Evolutionary conservation across 1,140 invertebrate genomes (phyloP).

Genomic region (Psilanteris sp.): DNA sequence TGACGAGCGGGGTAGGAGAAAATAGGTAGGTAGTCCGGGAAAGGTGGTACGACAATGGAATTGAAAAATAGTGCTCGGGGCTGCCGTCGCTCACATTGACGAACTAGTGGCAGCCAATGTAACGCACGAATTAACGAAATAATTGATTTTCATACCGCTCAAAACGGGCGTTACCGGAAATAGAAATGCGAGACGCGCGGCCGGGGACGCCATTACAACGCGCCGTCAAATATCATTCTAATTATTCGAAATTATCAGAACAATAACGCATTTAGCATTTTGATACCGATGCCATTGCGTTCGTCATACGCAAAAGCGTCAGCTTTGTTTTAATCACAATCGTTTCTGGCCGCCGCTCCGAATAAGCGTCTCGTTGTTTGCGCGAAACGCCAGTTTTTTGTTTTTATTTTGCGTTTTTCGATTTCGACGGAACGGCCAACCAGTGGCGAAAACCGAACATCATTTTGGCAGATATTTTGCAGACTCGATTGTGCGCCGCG

Average conservation of each 20-base stretch:
- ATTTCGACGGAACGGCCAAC: too few species aligned
- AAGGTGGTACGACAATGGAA: conserved; percentile 73
- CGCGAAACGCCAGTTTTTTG: too few species aligned
- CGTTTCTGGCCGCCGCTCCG: too few species aligned
- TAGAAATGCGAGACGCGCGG: conserved; percentile 4
- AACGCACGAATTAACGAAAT: conserved; percentile 79
- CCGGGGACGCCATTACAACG: conserved; percentile 35
- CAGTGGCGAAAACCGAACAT: too few species aligned
- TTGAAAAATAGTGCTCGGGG: conserved; percentile 78
- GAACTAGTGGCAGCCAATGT: conserved; percentile 76
- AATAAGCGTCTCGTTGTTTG: too few species aligned
- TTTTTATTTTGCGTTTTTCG: too few species aligned
- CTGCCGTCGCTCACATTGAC: conserved; percentile 76
- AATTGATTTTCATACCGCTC: conserved; percentile 73
- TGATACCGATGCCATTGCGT: not conserved
- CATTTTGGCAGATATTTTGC: too few species aligned
- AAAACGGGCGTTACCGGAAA: conserved; percentile 49
- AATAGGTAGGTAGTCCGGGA: conserved; percentile 59
- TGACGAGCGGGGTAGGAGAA: conserved; percentile 36
- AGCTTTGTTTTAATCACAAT: too few species aligned
- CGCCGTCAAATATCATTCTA: conserved; percentile 44
- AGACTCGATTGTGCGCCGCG: too few species aligned
- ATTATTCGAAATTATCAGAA: conserved; percentile 36
- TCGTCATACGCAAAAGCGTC: not conserved
- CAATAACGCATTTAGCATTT: conserved; percentile 6